Percentiles rank a stretch among this genome's conserved stretches.
These are phyloP conservation scores for Philotrypesis tridentata DNA, from an alignment of 1,140 invertebrate species.

Conservation along the genomic window DNA sequence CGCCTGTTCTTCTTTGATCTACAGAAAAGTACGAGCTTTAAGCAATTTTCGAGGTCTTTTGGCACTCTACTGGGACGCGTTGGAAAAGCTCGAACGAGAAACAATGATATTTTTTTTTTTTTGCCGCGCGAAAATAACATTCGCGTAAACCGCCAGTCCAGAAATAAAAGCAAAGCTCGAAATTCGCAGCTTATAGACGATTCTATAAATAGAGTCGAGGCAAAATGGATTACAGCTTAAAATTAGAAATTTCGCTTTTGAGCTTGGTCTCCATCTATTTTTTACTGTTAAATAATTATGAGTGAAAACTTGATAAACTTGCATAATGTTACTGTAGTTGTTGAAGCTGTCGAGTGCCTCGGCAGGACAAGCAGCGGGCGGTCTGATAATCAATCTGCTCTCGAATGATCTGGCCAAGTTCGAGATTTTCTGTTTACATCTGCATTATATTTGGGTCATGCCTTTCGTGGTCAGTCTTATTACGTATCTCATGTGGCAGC, in stretches of 20 bases:
- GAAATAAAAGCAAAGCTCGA: too few relatives aligned
- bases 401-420: slow-evolving; percentile 84
- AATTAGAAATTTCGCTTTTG: too few relatives aligned
- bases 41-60: not conserved
- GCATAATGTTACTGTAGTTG: slow-evolving; percentile 56
- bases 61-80: not conserved
- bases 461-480: slow-evolving; percentile 80
- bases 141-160: not conserved
- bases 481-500: slow-evolving; percentile 78
- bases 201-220: too few relatives aligned
- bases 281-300: too few relatives aligned
- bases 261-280: too few relatives aligned
- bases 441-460: slow-evolving; percentile 83
- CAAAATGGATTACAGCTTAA: not conserved
- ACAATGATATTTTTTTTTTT: not conserved
- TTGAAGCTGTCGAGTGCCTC: slow-evolving; percentile 69
- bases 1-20: slow-evolving; percentile 29
- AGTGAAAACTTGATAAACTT: too few relatives aligned
- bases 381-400: slow-evolving; percentile 89
- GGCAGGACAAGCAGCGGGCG: slow-evolving; percentile 80
- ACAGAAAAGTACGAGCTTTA: slow-evolving; percentile 20
- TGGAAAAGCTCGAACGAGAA: not conserved
- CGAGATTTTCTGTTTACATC: slow-evolving; percentile 64
- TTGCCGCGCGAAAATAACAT: not conserved
- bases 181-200: too few relatives aligned